Evolutionary conservation across 2,797 vertebrate genomes (phyloP).

Genomic region (Aplochiton taeniatus): DNA sequence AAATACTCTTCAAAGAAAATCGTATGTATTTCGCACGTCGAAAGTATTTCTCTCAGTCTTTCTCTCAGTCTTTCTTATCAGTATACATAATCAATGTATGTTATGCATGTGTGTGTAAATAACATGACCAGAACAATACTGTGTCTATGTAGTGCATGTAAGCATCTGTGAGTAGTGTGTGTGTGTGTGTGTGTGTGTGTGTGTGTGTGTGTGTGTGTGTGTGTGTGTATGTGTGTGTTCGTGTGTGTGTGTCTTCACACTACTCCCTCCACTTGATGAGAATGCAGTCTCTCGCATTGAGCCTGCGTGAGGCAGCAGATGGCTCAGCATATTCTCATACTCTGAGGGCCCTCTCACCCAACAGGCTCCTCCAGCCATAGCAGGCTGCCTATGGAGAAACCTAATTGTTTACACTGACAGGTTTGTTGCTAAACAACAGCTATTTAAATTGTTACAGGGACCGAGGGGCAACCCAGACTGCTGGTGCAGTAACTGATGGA

Average conservation of each 20-base stretch:
- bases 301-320: slow-evolving; percentile 47
- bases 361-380: slow-evolving; percentile 36
- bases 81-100: no score
- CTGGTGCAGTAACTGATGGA: neutral
- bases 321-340: slow-evolving; percentile 59
- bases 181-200: slow-evolving; percentile 8
- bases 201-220: slow-evolving; percentile 6
- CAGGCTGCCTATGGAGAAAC: slow-evolving; percentile 29
- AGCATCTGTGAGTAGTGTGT: neutral
- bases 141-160: neutral
- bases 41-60: no score
- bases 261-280: slow-evolving; percentile 22
- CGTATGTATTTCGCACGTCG: no score
- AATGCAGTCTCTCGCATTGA: slow-evolving; percentile 26
- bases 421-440: slow-evolving; percentile 51
- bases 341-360: slow-evolving; percentile 25
- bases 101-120: no score
- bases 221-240: slow-evolving; percentile 1
- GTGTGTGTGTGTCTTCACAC: neutral
- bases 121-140: no score
- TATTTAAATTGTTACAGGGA: neutral
- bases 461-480: neutral
- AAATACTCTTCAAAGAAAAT: no score
- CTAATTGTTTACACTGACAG: slow-evolving; percentile 61
- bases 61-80: no score